phyloP scores from a whole-genome alignment of 2,797 vertebrate species.

The Basileuterus tristriatus region DNA sequence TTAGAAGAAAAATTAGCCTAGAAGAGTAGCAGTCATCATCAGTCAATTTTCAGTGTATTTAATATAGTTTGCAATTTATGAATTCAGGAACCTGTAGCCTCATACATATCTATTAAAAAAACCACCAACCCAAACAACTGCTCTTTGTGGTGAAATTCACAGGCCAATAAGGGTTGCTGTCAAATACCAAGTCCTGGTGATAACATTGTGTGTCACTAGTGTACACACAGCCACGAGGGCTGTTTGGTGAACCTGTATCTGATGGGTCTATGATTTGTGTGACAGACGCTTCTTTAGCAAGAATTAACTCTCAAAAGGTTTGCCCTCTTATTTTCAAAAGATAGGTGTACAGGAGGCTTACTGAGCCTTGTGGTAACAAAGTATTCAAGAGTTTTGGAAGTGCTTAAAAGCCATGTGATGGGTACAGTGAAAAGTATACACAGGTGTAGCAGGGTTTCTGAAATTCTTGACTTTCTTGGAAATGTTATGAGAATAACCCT shows the following conservation, averaged over 20 bases:
- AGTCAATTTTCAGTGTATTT: constrained; percentile 70
- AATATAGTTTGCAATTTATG: constrained; percentile 64
- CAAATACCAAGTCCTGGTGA: background rate
- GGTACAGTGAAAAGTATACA: background rate
- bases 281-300: background rate
- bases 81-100: constrained; percentile 58
- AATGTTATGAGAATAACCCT: background rate
- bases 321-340: background rate
- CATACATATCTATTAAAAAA: background rate
- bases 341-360: background rate
- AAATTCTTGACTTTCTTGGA: background rate
- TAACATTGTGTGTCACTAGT: background rate
- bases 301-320: background rate
- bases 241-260: background rate
- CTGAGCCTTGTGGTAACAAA: background rate
- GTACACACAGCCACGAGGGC: background rate
- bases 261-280: background rate
- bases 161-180: background rate
- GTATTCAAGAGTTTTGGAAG: background rate
- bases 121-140: background rate
- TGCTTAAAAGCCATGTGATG: background rate
- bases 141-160: constrained; percentile 2
- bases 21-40: constrained; percentile 68
- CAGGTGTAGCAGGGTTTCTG: background rate
- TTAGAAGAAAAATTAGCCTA: constrained; percentile 76